These are phyloP conservation scores for Palythoa heliodiscus DNA, from an alignment of 92 coral and sea anemone genomes.

Conservation along the genomic window DNA sequence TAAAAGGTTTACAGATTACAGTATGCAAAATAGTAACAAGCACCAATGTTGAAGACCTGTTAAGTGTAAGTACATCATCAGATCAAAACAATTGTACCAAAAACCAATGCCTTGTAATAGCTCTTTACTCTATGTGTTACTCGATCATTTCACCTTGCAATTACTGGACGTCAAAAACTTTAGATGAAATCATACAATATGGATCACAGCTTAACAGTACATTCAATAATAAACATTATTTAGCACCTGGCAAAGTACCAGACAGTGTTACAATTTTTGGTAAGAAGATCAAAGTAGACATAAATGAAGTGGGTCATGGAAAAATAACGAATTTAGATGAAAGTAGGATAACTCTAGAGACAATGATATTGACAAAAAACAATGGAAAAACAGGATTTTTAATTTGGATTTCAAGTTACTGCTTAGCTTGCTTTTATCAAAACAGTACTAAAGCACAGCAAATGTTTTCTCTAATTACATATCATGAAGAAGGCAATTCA, in stretches of 20 bases:
- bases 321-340: slow-evolving; percentile 25
- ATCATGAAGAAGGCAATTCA: slow-evolving; percentile 23
- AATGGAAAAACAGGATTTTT: slow-evolving; percentile 23
- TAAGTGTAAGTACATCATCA: slow-evolving; percentile 1
- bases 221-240: slow-evolving; percentile 43
- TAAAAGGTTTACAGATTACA: slow-evolving; percentile 15
- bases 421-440: slow-evolving; percentile 48
- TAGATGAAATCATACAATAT: slow-evolving; percentile 55
- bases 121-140: slow-evolving; percentile 59
- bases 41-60: slow-evolving; percentile 1
- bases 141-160: slow-evolving; percentile 58
- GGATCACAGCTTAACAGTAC: slow-evolving; percentile 56
- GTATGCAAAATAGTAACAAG: slow-evolving; percentile 11
- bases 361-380: slow-evolving; percentile 28
- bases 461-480: slow-evolving; percentile 52
- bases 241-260: background rate
- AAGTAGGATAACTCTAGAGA: slow-evolving; percentile 41
- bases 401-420: background rate
- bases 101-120: slow-evolving; percentile 49
- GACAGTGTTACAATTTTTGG: slow-evolving; percentile 35
- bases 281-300: slow-evolving; percentile 23
- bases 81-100: slow-evolving; percentile 35
- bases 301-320: slow-evolving; percentile 32
- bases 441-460: slow-evolving; percentile 37
- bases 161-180: slow-evolving; percentile 58